Conservation (phyloP, 2,113 vertebrate species). For the Tachysurus vachellii region DNA sequence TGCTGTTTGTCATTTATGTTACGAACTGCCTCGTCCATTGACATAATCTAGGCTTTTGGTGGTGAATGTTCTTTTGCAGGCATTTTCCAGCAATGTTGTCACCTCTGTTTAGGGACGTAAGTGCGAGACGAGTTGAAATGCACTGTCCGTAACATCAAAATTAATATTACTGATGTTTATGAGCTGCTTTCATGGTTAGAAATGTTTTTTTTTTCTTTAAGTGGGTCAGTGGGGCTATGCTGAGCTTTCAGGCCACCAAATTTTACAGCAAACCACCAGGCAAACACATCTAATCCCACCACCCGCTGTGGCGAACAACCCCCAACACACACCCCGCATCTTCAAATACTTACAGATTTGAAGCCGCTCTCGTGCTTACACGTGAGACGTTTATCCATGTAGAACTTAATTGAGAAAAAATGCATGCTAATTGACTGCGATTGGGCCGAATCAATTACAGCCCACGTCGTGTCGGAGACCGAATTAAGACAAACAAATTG, state of each 20-base stretch:
- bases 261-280: constrained; percentile 24
- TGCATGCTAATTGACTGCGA: constrained; percentile 43
- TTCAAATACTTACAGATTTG: not conserved
- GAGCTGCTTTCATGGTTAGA: not conserved
- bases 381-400: not conserved
- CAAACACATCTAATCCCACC: constrained; percentile 29
- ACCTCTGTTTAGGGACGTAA: not conserved
- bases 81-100: not conserved
- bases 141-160: not conserved
- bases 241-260: constrained; percentile 26
- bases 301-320: constrained; percentile 18
- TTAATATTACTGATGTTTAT: not conserved
- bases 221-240: not conserved
- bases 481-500: constrained; percentile 54
- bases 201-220: not conserved
- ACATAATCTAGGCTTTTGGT: not conserved
- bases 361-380: not conserved
- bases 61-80: not conserved
- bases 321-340: not conserved
- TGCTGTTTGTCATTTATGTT: not conserved
- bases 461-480: constrained; percentile 48
- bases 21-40: not conserved
- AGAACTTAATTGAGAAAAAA: constrained; percentile 43
- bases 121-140: not conserved
- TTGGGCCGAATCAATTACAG: constrained; percentile 52